These are phyloP conservation scores for zebrafish (Danio rerio) DNA, from an alignment of 2,113 vertebrate species.

Conservation along the genomic window GRCz12tu NC_133180.1:18642001-18642500, in stretches of 20 bases:
- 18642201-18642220: too few species aligned
- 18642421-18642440: slow-evolving; percentile 9
- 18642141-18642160: too few species aligned
- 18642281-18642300: neutral
- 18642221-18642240: too few species aligned
- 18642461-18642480: neutral
- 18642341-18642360: neutral
- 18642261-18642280: neutral
- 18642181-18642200: too few species aligned
- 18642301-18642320: neutral
- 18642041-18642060: too few species aligned
- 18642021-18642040: too few species aligned
- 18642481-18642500: slow-evolving; percentile 4
- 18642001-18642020: too few species aligned
- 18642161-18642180: too few species aligned
- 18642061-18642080: too few species aligned
- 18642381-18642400: neutral
- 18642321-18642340: neutral
- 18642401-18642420: neutral
- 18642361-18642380: neutral
- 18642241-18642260: neutral
- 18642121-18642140: too few species aligned
- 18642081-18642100: too few species aligned
- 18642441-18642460: slow-evolving; percentile 22
- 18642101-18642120: too few species aligned